Conservation (phyloP, 2,113 vertebrate genomes). For the Tetrao urogallus region DNA sequence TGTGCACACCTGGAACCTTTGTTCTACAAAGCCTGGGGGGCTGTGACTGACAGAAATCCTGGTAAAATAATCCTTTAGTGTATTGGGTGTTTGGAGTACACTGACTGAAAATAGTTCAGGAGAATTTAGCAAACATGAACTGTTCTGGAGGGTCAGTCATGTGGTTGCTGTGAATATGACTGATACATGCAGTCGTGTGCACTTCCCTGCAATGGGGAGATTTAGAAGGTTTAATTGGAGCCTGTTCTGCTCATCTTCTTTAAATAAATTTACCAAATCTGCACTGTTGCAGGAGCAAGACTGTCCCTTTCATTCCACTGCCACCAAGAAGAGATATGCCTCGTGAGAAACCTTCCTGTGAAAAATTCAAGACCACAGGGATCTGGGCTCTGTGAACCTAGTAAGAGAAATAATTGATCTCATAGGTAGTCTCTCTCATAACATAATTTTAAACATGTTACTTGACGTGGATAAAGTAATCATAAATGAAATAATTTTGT, state of each 20-base stretch:
- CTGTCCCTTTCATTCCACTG: neutral
- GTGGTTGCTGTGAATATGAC: too few species aligned
- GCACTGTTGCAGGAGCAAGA: neutral
- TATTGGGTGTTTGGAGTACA: neutral
- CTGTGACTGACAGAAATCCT: neutral
- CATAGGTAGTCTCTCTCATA: neutral
- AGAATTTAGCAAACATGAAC: neutral
- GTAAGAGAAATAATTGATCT: neutral
- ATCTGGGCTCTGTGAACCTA: neutral
- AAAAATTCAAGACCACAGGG: neutral
- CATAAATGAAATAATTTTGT: neutral
- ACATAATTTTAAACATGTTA: neutral
- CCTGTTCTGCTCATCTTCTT: neutral
- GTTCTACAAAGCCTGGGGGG: fast-evolving
- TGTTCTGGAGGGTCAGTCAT: neutral
- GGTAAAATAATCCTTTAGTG: neutral
- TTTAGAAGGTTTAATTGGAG: neutral
- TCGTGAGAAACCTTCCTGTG: neutral
- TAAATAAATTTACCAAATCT: neutral
- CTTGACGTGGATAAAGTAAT: neutral
- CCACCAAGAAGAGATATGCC: neutral
- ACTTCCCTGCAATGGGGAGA: neutral
- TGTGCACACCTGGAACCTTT: neutral
- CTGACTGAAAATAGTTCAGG: neutral
- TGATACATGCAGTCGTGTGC: neutral